phyloP scores from a whole-genome alignment of 2,888 invertebrate genomes.

The Diploptera punctata region DNA sequence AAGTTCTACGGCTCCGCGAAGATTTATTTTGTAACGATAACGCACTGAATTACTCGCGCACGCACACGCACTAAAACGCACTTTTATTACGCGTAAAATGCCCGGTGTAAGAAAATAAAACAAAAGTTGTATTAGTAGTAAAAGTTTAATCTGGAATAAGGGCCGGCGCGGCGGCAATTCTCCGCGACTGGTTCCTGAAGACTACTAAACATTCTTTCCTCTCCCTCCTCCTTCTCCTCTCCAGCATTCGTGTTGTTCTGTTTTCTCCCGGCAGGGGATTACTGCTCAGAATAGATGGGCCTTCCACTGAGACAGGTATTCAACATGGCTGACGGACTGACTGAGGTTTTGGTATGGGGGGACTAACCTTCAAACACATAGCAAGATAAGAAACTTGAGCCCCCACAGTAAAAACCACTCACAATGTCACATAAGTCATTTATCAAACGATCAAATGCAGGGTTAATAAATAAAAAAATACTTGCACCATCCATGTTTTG shows the following conservation, averaged over 20 bases:
- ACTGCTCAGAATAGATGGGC: conserved; percentile 47
- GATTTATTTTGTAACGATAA: too few relatives aligned
- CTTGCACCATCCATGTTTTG: too few relatives aligned
- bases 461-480: too few relatives aligned
- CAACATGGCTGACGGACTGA: conserved; percentile 54
- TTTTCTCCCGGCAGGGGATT: conserved; percentile 41
- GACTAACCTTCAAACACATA: conserved; percentile 15
- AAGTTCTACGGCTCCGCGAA: too few relatives aligned
- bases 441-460: too few relatives aligned
- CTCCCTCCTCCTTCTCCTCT: conserved; percentile 3
- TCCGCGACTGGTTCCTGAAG: background rate
- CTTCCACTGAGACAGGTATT: conserved; percentile 56
- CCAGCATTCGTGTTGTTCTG: background rate
- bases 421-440: too few relatives aligned
- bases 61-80: conserved; percentile 18
- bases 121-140: background rate
- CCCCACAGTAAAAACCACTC: background rate
- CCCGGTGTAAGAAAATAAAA: too few relatives aligned
- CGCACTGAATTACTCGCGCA: conserved; percentile 5
- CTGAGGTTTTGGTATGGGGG: background rate
- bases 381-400: background rate
- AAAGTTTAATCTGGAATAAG: background rate
- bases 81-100: conserved; percentile 11
- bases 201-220: conserved; percentile 2
- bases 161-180: background rate